Evolutionary conservation across 2,797 vertebrate genomes (phyloP).

Genomic region (Varecia variegata): DNA sequence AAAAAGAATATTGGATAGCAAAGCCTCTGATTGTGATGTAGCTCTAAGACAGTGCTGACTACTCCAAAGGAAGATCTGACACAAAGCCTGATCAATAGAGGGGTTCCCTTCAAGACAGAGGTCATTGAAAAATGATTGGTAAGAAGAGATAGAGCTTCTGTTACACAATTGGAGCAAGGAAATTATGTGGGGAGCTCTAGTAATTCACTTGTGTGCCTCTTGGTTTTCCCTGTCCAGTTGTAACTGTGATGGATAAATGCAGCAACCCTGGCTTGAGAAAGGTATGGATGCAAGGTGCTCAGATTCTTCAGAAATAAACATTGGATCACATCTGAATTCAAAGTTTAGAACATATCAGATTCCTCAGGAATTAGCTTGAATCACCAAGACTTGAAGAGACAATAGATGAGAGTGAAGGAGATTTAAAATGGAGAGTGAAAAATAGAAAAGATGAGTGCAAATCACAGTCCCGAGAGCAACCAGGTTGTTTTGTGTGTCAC

Average conservation of each 20-base stretch:
- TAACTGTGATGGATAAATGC: not conserved
- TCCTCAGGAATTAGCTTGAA: not conserved
- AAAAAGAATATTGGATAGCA: not conserved
- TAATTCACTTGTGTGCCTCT: not conserved
- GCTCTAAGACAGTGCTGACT: not conserved
- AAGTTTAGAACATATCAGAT: not conserved
- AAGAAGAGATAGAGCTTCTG: not conserved
- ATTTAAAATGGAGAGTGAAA: not conserved
- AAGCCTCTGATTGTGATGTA: not conserved
- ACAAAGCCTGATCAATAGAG: not conserved
- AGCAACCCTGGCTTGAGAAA: not conserved
- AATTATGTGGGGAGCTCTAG: not conserved
- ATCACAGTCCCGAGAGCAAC: not conserved
- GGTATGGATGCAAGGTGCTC: not conserved
- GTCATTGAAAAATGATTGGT: not conserved
- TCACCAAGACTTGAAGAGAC: not conserved
- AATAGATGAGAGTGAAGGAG: too few relatives aligned
- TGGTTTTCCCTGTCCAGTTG: not conserved
- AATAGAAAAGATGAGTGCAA: not conserved
- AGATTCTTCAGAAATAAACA: not conserved
- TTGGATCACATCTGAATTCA: not conserved
- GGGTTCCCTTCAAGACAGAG: not conserved
- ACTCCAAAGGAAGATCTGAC: not conserved
- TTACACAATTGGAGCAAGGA: not conserved
- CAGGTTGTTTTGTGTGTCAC: too few relatives aligned